Conservation (phyloP, 2,888 invertebrate genomes). For the Leptopilina syphax region DNA sequence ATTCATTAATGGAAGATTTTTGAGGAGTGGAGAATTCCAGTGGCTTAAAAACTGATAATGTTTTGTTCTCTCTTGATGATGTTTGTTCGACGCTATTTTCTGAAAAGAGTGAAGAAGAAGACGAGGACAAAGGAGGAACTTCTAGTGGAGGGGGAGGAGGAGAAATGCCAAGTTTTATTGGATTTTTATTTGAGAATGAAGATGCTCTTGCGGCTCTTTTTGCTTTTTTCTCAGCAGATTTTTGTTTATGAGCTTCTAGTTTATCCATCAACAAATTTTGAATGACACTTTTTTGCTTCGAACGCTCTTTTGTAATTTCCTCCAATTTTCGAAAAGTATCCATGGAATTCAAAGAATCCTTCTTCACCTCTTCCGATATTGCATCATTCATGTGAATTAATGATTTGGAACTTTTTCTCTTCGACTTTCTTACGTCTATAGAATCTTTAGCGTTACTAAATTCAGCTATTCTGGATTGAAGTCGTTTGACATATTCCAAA, state of each 20-base stretch:
- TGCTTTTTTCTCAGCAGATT: slow-evolving; percentile 80
- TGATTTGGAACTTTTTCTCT: slow-evolving; percentile 77
- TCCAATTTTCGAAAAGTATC: slow-evolving; percentile 83
- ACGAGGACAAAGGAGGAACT: slow-evolving; percentile 51
- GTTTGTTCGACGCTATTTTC: slow-evolving; percentile 7
- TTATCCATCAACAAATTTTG: slow-evolving; percentile 90
- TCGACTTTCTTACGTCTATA: slow-evolving; percentile 81
- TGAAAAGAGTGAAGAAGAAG: slow-evolving; percentile 50
- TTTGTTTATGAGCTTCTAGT: slow-evolving; percentile 83
- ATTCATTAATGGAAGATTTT: slow-evolving; percentile 70
- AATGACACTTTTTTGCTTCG: slow-evolving; percentile 90
- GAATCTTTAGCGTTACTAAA: slow-evolving; percentile 85
- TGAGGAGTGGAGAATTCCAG: slow-evolving; percentile 55
- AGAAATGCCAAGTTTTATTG: slow-evolving; percentile 42
- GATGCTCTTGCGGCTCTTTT: slow-evolving; percentile 80
- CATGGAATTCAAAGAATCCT: slow-evolving; percentile 63
- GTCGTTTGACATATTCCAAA: slow-evolving; percentile 82
- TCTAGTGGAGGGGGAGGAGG: slow-evolving; percentile 52
- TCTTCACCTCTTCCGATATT: slow-evolving; percentile 78
- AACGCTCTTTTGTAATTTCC: slow-evolving; percentile 87
- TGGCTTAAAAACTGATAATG: slow-evolving; percentile 43
- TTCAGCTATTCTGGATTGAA: slow-evolving; percentile 84
- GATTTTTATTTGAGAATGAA: slow-evolving; percentile 71
- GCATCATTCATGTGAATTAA: slow-evolving; percentile 77
- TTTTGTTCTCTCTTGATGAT: slow-evolving; percentile 17